Percentiles rank a stretch among this genome's conserved stretches.
Conservation (phyloP, 2,113 vertebrate genomes). For the Isichthys henryi region DNA sequence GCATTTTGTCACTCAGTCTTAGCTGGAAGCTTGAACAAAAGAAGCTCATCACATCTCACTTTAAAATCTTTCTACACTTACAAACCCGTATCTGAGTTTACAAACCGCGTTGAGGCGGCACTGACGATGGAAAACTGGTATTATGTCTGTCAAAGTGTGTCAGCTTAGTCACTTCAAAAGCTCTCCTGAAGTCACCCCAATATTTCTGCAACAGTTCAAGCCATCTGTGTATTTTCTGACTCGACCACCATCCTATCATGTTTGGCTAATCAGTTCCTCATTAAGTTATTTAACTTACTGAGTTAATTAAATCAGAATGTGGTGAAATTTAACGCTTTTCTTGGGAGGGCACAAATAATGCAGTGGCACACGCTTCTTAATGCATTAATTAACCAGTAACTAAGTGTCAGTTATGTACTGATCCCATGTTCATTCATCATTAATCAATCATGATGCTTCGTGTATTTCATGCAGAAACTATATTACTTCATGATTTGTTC, state of each 20-base stretch:
- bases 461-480: not conserved
- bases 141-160: not conserved
- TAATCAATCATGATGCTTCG: not conserved
- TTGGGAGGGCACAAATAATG: not conserved
- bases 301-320: no score
- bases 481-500: not conserved
- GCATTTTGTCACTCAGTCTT: not conserved
- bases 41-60: not conserved
- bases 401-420: not conserved
- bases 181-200: not conserved
- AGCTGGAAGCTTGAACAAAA: not conserved
- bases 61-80: not conserved
- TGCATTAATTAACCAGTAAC: not conserved
- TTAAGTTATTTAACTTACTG: no score
- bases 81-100: not conserved
- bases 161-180: not conserved
- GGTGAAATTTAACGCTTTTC: not conserved
- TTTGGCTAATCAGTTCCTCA: no score
- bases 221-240: not conserved
- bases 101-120: not conserved
- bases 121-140: not conserved
- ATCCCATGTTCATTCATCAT: not conserved
- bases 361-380: not conserved
- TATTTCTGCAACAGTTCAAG: not conserved
- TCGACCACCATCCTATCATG: not conserved